phyloP scores from a whole-genome alignment of 2,113 vertebrate species.

The Stigmatopora nigra region DNA sequence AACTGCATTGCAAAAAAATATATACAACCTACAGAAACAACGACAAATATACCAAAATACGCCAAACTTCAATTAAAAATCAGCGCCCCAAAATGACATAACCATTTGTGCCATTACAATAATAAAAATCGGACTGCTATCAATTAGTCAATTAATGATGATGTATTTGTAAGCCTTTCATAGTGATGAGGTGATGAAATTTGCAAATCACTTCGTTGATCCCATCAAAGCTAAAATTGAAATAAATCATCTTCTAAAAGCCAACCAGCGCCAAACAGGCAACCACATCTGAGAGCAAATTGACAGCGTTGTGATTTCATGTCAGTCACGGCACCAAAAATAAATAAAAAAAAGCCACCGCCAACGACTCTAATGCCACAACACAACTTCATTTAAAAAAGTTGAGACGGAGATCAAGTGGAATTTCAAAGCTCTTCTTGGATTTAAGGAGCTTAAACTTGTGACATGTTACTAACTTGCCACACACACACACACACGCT shows the following conservation, averaged over 20 bases:
- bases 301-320: not conserved
- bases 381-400: not conserved
- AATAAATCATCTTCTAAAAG: not conserved
- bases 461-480: not conserved
- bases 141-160: too few relatives aligned
- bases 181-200: not conserved
- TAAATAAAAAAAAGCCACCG: not conserved
- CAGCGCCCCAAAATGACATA: too few relatives aligned
- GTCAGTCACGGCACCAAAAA: not conserved
- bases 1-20: too few relatives aligned
- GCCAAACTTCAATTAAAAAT: too few relatives aligned
- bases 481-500: not conserved
- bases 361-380: not conserved
- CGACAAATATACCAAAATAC: too few relatives aligned
- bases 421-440: not conserved
- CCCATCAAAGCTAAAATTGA: not conserved
- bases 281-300: not conserved
- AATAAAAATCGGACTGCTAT: too few relatives aligned
- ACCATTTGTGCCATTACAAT: too few relatives aligned
- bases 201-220: not conserved
- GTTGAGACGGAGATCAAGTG: not conserved
- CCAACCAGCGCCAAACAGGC: not conserved
- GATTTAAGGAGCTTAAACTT: constrained; percentile 4
- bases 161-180: too few relatives aligned
- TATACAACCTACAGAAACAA: too few relatives aligned